phyloP scores from a whole-genome alignment of 92 coral and sea anemone species.

The Ricordea florida region DNA sequence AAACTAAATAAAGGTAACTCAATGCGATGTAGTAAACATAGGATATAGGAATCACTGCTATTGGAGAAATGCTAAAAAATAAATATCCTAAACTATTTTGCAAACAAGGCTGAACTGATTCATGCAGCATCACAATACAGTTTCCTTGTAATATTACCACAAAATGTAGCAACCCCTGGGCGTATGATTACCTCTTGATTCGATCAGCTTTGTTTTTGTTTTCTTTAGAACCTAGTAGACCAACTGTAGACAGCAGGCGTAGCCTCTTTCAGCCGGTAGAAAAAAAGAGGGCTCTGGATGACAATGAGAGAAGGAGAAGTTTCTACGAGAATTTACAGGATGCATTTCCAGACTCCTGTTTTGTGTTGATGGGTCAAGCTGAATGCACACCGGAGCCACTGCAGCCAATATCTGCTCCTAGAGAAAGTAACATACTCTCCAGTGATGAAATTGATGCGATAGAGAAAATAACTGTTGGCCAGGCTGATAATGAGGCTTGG shows the following conservation, averaged over 20 bases:
- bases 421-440: not conserved
- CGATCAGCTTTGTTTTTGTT: constrained; percentile 21
- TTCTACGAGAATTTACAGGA: constrained; percentile 15
- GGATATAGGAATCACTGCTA: constrained; percentile 4
- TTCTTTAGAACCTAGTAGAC: constrained; percentile 41
- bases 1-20: constrained; percentile 66
- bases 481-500: constrained; percentile 21
- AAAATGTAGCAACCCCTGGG: constrained; percentile 31
- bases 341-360: constrained; percentile 43
- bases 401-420: not conserved
- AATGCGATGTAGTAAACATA: not conserved
- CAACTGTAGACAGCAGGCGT: constrained; percentile 52
- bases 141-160: constrained; percentile 17
- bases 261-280: constrained; percentile 28
- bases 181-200: constrained; percentile 36
- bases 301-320: constrained; percentile 30
- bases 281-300: constrained; percentile 8
- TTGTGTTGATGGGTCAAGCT: constrained; percentile 22
- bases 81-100: constrained; percentile 12
- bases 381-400: not conserved
- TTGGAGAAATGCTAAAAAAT: constrained; percentile 18
- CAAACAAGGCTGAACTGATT: constrained; percentile 48
- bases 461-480: constrained; percentile 13
- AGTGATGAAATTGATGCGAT: constrained; percentile 8
- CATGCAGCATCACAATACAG: constrained; percentile 43